Evolutionary conservation across 2,113 vertebrate species (phyloP).

Genomic region (Sminthopsis crassicaudata): DNA sequence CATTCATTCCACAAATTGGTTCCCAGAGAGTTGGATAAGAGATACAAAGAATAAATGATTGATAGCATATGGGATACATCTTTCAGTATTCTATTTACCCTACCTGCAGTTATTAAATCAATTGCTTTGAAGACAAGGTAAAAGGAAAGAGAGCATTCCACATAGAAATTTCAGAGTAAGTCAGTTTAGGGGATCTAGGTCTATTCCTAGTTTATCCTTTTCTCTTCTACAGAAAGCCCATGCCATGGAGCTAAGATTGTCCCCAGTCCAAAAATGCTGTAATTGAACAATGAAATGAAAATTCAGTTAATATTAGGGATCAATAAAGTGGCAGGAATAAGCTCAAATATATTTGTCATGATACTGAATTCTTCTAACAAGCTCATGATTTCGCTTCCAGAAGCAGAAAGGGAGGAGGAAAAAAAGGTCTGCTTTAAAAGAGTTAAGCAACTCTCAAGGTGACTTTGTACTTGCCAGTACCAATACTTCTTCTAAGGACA

Average conservation of each 20-base stretch:
- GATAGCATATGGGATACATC: background rate
- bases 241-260: background rate
- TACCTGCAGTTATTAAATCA: background rate
- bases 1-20: background rate
- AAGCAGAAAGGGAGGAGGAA: background rate
- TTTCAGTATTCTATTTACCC: background rate
- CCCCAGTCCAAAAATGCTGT: background rate
- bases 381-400: constrained; percentile 29
- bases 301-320: constrained; percentile 15
- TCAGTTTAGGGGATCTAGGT: background rate
- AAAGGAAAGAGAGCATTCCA: background rate
- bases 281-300: background rate
- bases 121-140: background rate
- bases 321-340: background rate
- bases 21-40: background rate
- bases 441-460: constrained; percentile 51
- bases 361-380: constrained; percentile 35
- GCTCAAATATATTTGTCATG: constrained; percentile 5
- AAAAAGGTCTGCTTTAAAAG: constrained; percentile 22
- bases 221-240: background rate
- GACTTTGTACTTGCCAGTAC: constrained; percentile 34
- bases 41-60: background rate
- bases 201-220: background rate
- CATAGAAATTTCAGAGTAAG: background rate
- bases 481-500: background rate